These are phyloP conservation scores for Caenorhabditis sp. DNA, from an alignment of 2,888 invertebrate species.

Conservation along the genomic window DNA sequence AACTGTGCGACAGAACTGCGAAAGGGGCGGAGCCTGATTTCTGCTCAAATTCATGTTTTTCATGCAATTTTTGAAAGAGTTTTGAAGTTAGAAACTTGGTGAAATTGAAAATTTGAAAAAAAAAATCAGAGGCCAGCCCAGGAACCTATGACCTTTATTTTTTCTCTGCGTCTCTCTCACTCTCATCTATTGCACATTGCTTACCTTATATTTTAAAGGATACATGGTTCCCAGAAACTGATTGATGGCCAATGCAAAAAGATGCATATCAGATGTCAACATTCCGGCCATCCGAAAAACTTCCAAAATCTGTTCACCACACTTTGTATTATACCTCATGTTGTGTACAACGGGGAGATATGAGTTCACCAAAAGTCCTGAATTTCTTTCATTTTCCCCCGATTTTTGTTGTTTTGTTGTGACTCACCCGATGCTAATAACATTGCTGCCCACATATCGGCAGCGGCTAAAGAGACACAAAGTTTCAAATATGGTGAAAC, in stretches of 20 bases:
- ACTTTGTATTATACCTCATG: too few relatives aligned
- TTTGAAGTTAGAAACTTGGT: too few relatives aligned
- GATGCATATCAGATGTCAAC: conserved; percentile 67
- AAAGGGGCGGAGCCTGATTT: too few relatives aligned
- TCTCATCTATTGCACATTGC: too few relatives aligned
- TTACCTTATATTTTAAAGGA: conserved; percentile 66
- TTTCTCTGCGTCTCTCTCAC: too few relatives aligned
- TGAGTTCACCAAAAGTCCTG: conserved; percentile 66
- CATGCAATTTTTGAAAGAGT: too few relatives aligned
- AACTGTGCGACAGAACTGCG: too few relatives aligned
- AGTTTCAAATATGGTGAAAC: conserved; percentile 65
- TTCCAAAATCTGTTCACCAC: conserved; percentile 51
- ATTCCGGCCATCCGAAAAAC: conserved; percentile 66
- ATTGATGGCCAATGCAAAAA: conserved; percentile 66
- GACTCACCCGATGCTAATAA: conserved; percentile 56
- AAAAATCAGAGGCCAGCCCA: too few relatives aligned
- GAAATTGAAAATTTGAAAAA: too few relatives aligned
- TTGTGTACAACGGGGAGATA: conserved; percentile 65
- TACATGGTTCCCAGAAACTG: conserved; percentile 67
- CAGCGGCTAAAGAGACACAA: conserved; percentile 64
- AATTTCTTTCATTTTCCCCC: conserved; percentile 8
- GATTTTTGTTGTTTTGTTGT: not conserved
- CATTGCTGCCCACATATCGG: conserved; percentile 65
- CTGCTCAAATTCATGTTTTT: too few relatives aligned
- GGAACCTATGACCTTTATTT: not conserved